Conservation (phyloP, 92 coral and sea anemone genomes). For the Epizoanthus scotinus region DNA sequence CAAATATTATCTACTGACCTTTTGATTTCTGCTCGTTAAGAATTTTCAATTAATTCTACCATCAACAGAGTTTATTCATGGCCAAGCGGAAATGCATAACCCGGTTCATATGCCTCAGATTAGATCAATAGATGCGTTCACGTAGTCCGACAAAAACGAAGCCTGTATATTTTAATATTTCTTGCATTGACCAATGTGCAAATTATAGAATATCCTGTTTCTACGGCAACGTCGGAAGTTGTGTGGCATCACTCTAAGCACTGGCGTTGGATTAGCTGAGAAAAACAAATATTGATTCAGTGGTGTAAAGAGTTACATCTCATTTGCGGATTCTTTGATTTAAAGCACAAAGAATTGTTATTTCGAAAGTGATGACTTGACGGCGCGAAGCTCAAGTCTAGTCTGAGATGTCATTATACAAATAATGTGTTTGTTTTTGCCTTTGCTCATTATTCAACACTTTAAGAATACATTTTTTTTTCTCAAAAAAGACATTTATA, state of each 20-base stretch:
- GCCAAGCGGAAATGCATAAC: background rate
- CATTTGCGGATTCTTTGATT: background rate
- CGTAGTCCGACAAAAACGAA: background rate
- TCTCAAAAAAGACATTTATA: no score
- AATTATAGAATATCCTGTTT: conserved; percentile 15
- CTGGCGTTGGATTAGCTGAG: background rate
- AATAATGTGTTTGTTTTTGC: background rate
- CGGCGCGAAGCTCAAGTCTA: background rate
- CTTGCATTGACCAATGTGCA: conserved; percentile 13
- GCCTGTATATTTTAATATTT: conserved; percentile 17
- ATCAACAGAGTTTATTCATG: background rate
- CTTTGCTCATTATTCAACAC: background rate
- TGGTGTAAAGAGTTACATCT: background rate
- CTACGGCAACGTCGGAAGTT: conserved; percentile 36
- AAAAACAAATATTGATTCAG: conserved; percentile 14
- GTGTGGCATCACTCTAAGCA: background rate
- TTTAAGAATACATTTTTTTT: no score
- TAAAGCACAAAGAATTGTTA: no score
- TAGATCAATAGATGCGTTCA: background rate
- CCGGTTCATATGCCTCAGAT: no score
- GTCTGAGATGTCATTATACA: background rate
- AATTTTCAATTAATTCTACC: background rate
- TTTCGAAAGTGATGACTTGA: background rate
- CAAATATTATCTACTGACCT: conserved; percentile 14
- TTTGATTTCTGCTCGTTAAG: background rate